Evolutionary conservation across 2,888 invertebrate genomes (phyloP).

Genomic region (Pyrrhosoma nymphula): DNA sequence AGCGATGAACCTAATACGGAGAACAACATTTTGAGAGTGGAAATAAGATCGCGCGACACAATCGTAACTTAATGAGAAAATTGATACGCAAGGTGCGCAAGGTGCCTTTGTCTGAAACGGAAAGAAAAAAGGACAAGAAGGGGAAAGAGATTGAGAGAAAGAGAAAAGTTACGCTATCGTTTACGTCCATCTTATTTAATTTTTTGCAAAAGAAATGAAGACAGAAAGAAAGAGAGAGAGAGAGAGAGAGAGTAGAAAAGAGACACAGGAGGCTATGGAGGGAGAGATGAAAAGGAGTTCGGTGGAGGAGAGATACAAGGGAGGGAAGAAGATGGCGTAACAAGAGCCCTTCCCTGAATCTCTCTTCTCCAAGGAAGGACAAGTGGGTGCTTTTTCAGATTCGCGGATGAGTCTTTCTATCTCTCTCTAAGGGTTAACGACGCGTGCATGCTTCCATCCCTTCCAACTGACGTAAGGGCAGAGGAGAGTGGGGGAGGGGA

Average conservation of each 20-base stretch:
- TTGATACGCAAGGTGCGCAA: not conserved
- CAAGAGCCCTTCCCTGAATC: not conserved
- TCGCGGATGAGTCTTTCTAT: slow-evolving; percentile 4
- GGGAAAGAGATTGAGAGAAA: not conserved
- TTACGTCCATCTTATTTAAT: not conserved
- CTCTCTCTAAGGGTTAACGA: not conserved
- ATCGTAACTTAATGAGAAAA: not conserved
- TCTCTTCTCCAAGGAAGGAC: not conserved
- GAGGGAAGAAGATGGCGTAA: not conserved
- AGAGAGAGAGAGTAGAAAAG: not conserved
- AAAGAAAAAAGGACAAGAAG: not conserved
- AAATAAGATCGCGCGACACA: not conserved
- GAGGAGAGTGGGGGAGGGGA: not conserved
- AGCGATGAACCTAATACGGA: not conserved
- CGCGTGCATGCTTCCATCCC: not conserved
- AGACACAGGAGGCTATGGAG: not conserved
- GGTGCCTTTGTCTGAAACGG: not conserved
- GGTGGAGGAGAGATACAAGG: not conserved
- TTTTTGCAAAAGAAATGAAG: not conserved
- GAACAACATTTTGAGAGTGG: not conserved
- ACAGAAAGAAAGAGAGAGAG: not conserved
- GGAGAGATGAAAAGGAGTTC: not conserved
- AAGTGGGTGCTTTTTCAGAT: slow-evolving; percentile 6
- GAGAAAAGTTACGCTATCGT: not conserved
- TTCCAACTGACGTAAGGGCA: not conserved